Percentiles rank a stretch among this genome's conserved stretches.
phyloP scores from a whole-genome alignment of 2,888 invertebrate species.

The Acleris sparsana region DNA sequence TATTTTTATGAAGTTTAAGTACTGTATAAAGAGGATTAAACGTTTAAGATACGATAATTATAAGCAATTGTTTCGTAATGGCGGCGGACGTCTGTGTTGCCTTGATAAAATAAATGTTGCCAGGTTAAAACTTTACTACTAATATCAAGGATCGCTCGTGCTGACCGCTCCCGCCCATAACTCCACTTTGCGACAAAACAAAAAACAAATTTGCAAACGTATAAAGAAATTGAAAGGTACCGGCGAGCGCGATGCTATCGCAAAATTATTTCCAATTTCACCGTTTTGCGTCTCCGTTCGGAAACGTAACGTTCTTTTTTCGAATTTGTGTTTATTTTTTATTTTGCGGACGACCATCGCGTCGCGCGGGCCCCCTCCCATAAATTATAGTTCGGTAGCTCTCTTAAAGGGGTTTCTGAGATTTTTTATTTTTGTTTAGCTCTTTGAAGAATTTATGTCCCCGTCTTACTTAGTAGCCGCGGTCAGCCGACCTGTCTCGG shows the following conservation, averaged over 20 bases:
- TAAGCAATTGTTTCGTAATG: conserved; percentile 26
- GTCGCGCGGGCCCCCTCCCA: conserved; percentile 68
- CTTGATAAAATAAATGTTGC: conserved; percentile 31
- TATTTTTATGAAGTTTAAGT: conserved; percentile 18
- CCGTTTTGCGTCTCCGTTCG: conserved; percentile 75
- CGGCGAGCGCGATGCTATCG: conserved; percentile 77
- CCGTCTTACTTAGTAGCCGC: conserved; percentile 79
- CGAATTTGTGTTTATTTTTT: conserved; percentile 41
- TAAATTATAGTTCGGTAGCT: conserved; percentile 84
- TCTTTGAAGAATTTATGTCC: conserved; percentile 83
- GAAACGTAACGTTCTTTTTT: conserved; percentile 58
- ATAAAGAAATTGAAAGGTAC: conserved; percentile 80
- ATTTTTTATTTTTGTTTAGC: conserved; percentile 78
- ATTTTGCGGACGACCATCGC: conserved; percentile 60
- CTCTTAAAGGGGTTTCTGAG: conserved; percentile 75
- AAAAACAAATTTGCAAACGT: conserved; percentile 73
- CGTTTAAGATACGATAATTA: conserved; percentile 32
- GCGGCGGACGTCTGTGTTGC: conserved; percentile 26
- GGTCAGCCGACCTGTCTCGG: conserved; percentile 68
- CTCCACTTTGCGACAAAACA: conserved; percentile 58
- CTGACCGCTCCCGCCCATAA: conserved; percentile 54
- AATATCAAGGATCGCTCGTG: conserved; percentile 39
- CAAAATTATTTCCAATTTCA: conserved; percentile 83
- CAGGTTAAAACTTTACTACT: conserved; percentile 36
- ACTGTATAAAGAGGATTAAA: conserved; percentile 16